Percentiles rank a stretch among this genome's conserved stretches.
Evolutionary conservation across 2,113 vertebrate genomes (phyloP).

Genomic region (Toxotes chatareus): DNA sequence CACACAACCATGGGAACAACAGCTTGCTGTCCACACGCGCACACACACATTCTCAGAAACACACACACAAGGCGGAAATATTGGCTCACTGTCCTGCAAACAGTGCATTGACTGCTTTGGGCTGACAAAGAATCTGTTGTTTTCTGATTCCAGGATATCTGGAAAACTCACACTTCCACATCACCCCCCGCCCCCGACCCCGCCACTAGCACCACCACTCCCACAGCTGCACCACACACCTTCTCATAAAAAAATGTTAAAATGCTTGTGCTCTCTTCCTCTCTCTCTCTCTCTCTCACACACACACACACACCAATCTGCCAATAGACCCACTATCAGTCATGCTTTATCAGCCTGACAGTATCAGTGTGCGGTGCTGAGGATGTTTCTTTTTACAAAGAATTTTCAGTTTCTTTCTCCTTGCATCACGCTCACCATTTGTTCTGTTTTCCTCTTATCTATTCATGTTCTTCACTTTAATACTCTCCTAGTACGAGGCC

Average conservation of each 20-base stretch:
- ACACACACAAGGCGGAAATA: constrained; percentile 55
- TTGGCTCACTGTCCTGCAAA: constrained; percentile 75
- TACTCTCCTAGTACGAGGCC: constrained; percentile 45
- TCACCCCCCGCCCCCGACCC: not conserved
- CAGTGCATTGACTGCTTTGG: constrained; percentile 69
- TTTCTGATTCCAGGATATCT: constrained; percentile 64
- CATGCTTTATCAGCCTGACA: constrained; percentile 55
- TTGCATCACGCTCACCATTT: constrained; percentile 61
- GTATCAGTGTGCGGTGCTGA: constrained; percentile 32
- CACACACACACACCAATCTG: constrained; percentile 5
- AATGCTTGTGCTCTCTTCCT: not conserved
- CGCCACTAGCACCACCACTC: not conserved
- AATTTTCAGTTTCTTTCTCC: constrained; percentile 60
- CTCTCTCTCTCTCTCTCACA: not conserved
- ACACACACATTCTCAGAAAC: constrained; percentile 40
- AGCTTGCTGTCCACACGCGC: constrained; percentile 55
- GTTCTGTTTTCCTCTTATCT: constrained; percentile 68
- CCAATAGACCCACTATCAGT: constrained; percentile 44
- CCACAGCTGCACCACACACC: constrained; percentile 37
- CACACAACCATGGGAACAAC: constrained; percentile 76
- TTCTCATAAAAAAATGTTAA: not conserved
- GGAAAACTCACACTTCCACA: constrained; percentile 42
- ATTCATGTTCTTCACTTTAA: constrained; percentile 69
- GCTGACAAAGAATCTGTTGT: constrained; percentile 72
- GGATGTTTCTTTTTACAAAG: constrained; percentile 52